A percentile compares a stretch with the other conserved stretches of the same genome.
phyloP scores from a whole-genome alignment of 2,113 vertebrate species.

The Oophaga pumilio region DNA sequence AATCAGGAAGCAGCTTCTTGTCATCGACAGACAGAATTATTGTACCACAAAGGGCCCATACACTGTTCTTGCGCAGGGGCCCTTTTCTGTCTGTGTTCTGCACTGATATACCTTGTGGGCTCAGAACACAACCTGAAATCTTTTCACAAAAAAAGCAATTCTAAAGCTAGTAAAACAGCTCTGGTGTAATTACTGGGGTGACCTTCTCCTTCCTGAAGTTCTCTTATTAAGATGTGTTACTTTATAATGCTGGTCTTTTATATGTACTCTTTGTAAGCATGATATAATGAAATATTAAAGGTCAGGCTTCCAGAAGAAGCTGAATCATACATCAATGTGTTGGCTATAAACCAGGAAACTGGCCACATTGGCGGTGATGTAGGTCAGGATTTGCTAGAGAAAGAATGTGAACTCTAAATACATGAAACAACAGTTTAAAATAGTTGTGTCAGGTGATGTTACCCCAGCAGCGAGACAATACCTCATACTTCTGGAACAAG shows the following conservation, averaged over 20 bases:
- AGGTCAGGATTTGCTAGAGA: conserved; percentile 36
- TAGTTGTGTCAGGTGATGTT: conserved; percentile 22
- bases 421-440: conserved; percentile 31
- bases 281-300: conserved; percentile 13
- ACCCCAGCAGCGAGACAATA: background rate
- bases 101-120: background rate
- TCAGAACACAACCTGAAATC: background rate
- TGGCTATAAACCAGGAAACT: conserved; percentile 8
- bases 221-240: background rate
- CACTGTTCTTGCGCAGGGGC: no score
- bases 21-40: no score
- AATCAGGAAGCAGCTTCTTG: no score
- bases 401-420: conserved; percentile 34
- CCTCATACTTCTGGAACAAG: background rate
- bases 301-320: background rate
- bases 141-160: background rate
- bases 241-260: background rate
- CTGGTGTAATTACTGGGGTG: background rate
- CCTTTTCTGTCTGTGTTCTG: no score
- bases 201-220: background rate
- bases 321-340: background rate
- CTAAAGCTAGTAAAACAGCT: background rate
- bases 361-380: background rate
- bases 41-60: no score
- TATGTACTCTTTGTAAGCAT: background rate